These are phyloP conservation scores for Microplitis deprimator DNA, from an alignment of 2,888 invertebrate genomes.

Conservation along the genomic window DNA sequence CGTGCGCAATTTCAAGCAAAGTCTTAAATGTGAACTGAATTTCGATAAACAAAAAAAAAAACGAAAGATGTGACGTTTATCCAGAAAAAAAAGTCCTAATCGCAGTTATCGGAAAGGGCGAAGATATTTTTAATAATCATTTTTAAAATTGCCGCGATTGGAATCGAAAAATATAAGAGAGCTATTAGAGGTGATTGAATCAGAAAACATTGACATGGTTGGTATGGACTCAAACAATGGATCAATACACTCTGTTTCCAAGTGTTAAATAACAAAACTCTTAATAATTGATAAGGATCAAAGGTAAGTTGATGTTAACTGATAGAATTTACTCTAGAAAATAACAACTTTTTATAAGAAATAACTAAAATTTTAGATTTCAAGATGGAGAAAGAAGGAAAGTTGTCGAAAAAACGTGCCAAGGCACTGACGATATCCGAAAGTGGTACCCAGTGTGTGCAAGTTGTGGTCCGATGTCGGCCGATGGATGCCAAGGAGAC, in stretches of 20 bases:
- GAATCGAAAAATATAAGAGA: no score
- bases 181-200: no score
- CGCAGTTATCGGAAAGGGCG: no score
- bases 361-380: neutral
- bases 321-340: no score
- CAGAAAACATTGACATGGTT: conserved; percentile 3
- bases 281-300: neutral
- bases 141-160: no score
- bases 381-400: conserved; percentile 6
- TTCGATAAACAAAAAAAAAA: neutral
- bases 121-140: no score
- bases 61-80: neutral
- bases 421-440: conserved; percentile 49
- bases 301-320: neutral
- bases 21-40: neutral
- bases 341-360: no score
- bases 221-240: conserved; percentile 35
- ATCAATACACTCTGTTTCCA: conserved; percentile 35
- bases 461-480: conserved; percentile 97
- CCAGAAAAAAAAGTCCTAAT: neutral
- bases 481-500: conserved; percentile 93
- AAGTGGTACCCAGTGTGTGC: conserved; percentile 81
- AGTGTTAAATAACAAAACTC: neutral
- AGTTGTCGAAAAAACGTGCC: conserved; percentile 47
- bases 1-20: conserved; percentile 6